Evolutionary conservation across 1,140 invertebrate genomes (phyloP), one percentile per base, ranked within the genome.

Genomic region (Drosophila nigromelanica): DNA sequence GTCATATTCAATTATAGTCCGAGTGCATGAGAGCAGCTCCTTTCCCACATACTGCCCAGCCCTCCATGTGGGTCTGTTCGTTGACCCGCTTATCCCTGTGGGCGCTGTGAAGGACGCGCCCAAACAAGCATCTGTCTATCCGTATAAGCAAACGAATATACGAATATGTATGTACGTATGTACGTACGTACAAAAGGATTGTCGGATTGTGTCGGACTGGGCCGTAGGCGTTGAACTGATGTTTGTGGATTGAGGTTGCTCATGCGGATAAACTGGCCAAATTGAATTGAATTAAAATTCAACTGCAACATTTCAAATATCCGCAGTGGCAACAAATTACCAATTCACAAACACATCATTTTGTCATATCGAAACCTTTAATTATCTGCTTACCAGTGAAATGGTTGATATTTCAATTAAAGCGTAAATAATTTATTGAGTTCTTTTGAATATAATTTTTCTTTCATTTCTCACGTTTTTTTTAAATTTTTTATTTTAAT

Each of bases 1-100:
- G 76, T 78, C 80, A 83, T 78, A 83, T 83, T 83, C 64, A 83
- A 83, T 83, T 83, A 83, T 83, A 69, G 80, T 73, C 40, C 45
- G 71, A 69, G 56, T 74, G 71, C 66, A 70, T 68, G 63, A 73
- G 40, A 37, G 8, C 10, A 5, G 2, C n/a, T 10, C n/a, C n/a
- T n/a, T n/a, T 0, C n/a, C 24, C n/a, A 6, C 15, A 12, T 2
- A 14, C 3, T 35, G 14, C 8, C n/a, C n/a, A n/a, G n/a, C n/a
- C 18, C 18, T 18, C 18, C 1, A 18, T 18, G 18, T 18, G 18
- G 18, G 35, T 18, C 54, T 60, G 72, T 74, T 70, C 72, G 47
- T 74, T 74, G 72, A 74, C 72, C 72, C 66, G 43, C 24, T 33
- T 70, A 56, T 56, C 72, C 52, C 72, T 70, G 35, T 63, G 67